phyloP scores from a whole-genome alignment of 2,113 vertebrate genomes.

The Anser brachyrhynchus region DNA sequence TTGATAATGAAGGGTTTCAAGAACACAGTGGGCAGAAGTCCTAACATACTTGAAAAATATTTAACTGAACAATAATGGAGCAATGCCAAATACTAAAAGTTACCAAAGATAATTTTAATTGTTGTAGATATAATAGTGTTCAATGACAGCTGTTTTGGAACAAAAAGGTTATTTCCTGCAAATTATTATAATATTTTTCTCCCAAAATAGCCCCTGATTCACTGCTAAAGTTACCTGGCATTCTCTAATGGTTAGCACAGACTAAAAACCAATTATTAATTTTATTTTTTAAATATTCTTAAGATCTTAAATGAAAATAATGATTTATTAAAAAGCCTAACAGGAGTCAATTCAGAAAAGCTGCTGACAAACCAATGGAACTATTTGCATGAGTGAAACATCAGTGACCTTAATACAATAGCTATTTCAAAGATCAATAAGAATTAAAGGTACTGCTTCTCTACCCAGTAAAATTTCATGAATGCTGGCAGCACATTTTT shows the following conservation, averaged over 20 bases:
- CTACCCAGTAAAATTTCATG: background rate
- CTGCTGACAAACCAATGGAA: background rate
- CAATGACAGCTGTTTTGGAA: conserved; percentile 85
- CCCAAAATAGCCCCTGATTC: conserved; percentile 82
- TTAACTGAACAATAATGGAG: conserved; percentile 87
- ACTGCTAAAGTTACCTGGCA: conserved; percentile 78
- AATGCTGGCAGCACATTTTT: background rate
- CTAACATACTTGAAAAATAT: conserved; percentile 84
- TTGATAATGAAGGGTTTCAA: conserved; percentile 70
- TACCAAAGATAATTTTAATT: conserved; percentile 87
- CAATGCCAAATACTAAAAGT: conserved; percentile 80
- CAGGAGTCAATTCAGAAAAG: background rate
- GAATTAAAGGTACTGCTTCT: background rate
- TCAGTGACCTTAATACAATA: background rate
- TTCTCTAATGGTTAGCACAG: conserved; percentile 68
- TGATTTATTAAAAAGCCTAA: background rate
- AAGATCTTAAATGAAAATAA: conserved; percentile 34
- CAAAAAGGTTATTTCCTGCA: conserved; percentile 86
- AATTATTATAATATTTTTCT: conserved; percentile 82
- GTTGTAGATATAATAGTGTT: conserved; percentile 84
- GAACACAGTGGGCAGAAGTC: conserved; percentile 80
- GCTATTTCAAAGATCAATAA: background rate
- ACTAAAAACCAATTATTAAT: conserved; percentile 41
- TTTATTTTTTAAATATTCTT: conserved; percentile 42
- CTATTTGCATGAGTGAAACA: background rate